Evolutionary conservation across 2,113 vertebrate species (phyloP).

Genomic region (Myocastor coypus): DNA sequence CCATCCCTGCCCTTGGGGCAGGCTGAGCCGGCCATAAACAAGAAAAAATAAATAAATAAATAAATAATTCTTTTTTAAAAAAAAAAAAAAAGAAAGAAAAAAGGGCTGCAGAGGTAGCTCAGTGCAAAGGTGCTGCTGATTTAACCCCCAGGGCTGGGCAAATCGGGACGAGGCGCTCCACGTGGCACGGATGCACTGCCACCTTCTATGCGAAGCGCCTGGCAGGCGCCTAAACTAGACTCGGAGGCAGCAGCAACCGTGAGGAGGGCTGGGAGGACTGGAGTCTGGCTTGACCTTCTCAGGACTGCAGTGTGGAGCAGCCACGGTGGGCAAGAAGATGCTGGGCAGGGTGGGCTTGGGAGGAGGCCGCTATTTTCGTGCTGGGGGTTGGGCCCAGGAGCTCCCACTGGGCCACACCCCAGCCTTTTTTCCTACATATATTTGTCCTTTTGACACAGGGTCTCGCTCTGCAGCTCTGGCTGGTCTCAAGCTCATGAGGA

Average conservation of each 20-base stretch:
- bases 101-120: background rate
- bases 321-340: background rate
- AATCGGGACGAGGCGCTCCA: background rate
- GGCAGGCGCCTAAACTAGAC: background rate
- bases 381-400: background rate
- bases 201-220: background rate
- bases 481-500: too few relatives aligned
- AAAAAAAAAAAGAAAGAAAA: too few relatives aligned
- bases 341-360: background rate
- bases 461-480: too few relatives aligned
- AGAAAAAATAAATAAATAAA: too few relatives aligned
- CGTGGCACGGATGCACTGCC: background rate
- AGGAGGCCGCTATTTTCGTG: background rate
- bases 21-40: too few relatives aligned
- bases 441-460: too few relatives aligned
- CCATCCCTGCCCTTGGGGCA: too few relatives aligned
- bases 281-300: fast-evolving
- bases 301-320: background rate
- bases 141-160: background rate
- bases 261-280: background rate
- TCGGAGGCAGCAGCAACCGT: background rate
- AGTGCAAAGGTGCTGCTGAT: background rate
- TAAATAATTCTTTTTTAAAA: too few relatives aligned
- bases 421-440: background rate
- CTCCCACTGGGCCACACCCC: background rate